Base-by-base conservation (phyloP, 2,797 vertebrate genomes). In the Bradypodion pumilum region DNA sequence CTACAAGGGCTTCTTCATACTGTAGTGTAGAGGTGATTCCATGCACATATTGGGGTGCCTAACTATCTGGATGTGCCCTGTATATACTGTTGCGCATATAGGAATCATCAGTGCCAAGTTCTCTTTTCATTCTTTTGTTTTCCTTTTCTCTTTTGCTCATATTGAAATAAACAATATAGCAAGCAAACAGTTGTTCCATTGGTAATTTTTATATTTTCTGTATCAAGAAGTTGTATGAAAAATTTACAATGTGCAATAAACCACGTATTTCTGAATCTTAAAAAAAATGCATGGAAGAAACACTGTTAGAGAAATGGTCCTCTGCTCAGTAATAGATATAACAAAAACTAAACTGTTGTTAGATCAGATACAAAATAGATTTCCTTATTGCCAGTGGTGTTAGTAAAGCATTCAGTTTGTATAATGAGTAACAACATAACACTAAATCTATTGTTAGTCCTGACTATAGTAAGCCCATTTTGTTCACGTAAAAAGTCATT, bases 201-300 rank as follows among this genome's bases (percentile, higher is more conserved):
- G 85, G 75, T 19, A 65, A 89, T 84, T 94, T 94, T 95, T 91
- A 92, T 92, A 93, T 66, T 85, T 56, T 90, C 80, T 90, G 84
- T 72, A 76, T 86, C 83, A 81, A 88, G 49, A 87, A 93, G 91
- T 89, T 87, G 92, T 92, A 91, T 78, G 91, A 87, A 89, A 89
- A 87, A 91, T 90, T 69, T 87, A 82, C 40, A 74, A 92, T 49
- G 86, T 90, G 89, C 90, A 91, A 91, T 90, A 89, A 87, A 90
- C 86, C 87, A 88, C 90, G 60, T 92, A 92, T 93, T 93, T 94
- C 90, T 93, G 29, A 65, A 82, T 92, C 88, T 0, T 2, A 85
- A 92, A 91, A n/a, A n/a, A 89, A 19, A 4, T 40, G 65, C 91
- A 90, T 60, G 88, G 86, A 91, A 82, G 60, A 90, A 91, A 78